phyloP scores from a whole-genome alignment of 2,888 invertebrate species.

The Erebia ligea region DNA sequence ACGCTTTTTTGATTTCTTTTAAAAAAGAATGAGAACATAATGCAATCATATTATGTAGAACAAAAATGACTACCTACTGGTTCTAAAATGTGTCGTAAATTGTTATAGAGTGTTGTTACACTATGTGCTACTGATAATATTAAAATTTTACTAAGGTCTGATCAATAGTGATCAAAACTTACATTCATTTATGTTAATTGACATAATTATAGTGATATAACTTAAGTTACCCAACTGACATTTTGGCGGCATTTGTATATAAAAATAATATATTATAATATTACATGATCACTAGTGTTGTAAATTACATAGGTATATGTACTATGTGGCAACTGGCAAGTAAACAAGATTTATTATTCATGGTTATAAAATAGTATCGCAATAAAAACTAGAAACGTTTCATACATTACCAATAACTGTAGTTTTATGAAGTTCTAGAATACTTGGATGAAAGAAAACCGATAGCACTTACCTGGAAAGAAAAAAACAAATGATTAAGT shows the following conservation, averaged over 20 bases:
- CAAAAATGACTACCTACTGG: not conserved
- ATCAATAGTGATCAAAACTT: conserved; percentile 17
- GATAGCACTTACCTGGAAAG: conserved; percentile 51
- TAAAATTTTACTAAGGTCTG: conserved; percentile 5
- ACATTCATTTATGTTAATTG: conserved; percentile 20
- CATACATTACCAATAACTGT: conserved; percentile 4
- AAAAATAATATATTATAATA: conserved; percentile 38
- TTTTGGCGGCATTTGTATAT: conserved; percentile 27
- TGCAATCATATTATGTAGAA: not conserved
- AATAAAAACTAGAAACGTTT: conserved; percentile 9
- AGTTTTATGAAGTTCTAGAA: not conserved
- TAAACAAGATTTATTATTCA: conserved; percentile 30
- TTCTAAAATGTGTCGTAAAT: conserved; percentile 2
- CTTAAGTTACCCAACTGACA: conserved; percentile 24
- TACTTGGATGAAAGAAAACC: not conserved
- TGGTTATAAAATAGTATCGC: conserved; percentile 15
- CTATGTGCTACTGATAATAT: not conserved
- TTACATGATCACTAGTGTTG: conserved; percentile 32
- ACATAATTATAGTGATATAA: conserved; percentile 26
- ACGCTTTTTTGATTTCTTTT: not conserved
- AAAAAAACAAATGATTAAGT: conserved; percentile 34
- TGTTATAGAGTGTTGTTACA: not conserved
- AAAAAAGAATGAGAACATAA: not conserved
- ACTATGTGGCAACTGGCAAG: conserved; percentile 11
- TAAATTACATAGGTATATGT: conserved; percentile 23